These are phyloP conservation scores for Oenanthe oenanthe DNA, from an alignment of 2,113 vertebrate species.

Conservation along the genomic window DNA sequence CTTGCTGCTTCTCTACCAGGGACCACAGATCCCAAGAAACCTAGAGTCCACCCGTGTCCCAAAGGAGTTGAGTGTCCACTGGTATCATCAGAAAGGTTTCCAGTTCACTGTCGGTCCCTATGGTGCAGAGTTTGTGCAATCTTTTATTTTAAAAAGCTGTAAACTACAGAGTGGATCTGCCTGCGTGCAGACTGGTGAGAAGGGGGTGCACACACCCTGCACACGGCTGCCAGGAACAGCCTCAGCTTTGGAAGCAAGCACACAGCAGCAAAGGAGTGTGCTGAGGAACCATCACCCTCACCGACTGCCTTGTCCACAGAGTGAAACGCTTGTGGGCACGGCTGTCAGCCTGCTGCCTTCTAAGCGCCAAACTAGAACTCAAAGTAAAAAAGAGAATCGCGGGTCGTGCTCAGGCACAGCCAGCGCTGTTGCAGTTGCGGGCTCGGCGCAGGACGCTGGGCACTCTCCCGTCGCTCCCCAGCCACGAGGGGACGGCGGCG, in stretches of 20 bases:
- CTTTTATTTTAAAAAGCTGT: neutral
- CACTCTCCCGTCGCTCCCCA: neutral
- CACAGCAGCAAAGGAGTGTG: neutral
- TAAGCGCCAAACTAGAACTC: neutral
- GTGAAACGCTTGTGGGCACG: fast-evolving
- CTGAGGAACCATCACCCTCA: neutral
- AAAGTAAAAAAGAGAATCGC: neutral
- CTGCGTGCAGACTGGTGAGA: fast-evolving
- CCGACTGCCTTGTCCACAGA: neutral
- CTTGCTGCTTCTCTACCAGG: neutral
- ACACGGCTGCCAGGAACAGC: neutral
- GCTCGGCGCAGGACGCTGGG: fast-evolving
- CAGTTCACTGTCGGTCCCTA: neutral
- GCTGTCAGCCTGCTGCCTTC: neutral
- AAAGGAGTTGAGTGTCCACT: neutral
- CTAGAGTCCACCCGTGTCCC: neutral
- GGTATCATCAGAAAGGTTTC: neutral
- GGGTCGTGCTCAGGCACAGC: neutral
- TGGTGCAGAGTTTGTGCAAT: fast-evolving
- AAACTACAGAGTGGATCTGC: neutral
- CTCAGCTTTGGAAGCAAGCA: neutral
- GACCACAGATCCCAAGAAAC: neutral
- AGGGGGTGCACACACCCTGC: neutral
- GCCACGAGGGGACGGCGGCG: neutral
- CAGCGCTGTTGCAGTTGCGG: neutral